phyloP scores from a whole-genome alignment of 1,140 invertebrate species.

The Drosophila littoralis region DNA sequence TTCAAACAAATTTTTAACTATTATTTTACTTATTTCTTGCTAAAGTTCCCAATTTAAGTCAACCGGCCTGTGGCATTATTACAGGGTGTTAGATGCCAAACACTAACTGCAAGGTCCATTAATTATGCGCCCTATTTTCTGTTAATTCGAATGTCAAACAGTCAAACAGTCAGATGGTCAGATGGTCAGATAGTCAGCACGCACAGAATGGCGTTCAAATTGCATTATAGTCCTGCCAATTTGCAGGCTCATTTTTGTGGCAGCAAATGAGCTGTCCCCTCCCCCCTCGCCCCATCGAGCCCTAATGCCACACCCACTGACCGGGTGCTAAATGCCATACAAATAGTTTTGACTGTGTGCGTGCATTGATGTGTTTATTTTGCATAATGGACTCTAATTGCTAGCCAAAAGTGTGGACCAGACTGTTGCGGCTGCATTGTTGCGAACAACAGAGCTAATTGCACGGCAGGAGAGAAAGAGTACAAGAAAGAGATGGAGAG shows the following conservation, averaged over 20 bases:
- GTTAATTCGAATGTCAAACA: constrained; percentile 59
- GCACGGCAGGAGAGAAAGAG: constrained; percentile 1
- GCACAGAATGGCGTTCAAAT: constrained; percentile 37
- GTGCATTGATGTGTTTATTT: constrained; percentile 66
- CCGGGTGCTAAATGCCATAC: background rate
- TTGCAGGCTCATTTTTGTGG: constrained; percentile 40
- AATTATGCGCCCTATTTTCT: constrained; percentile 41
- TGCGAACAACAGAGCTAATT: constrained; percentile 66
- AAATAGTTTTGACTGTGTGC: constrained; percentile 8
- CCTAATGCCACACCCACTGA: background rate
- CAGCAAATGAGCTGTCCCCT: constrained; percentile 34
- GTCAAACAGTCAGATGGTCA: constrained; percentile 13
- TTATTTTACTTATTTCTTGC: no score
- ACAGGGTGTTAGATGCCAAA: constrained; percentile 1
- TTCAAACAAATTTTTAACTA: no score
- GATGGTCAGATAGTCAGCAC: background rate
- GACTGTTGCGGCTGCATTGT: constrained; percentile 57
- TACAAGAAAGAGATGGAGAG: background rate
- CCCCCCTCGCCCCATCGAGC: background rate
- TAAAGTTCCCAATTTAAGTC: no score
- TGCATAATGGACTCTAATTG: constrained; percentile 77
- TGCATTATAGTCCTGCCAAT: constrained; percentile 64
- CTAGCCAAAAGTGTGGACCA: constrained; percentile 16
- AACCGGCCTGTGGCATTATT: background rate
- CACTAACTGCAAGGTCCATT: constrained; percentile 36